Base-by-base conservation (phyloP, 2,888 invertebrate genomes). In the Venusia cambrica region DNA sequence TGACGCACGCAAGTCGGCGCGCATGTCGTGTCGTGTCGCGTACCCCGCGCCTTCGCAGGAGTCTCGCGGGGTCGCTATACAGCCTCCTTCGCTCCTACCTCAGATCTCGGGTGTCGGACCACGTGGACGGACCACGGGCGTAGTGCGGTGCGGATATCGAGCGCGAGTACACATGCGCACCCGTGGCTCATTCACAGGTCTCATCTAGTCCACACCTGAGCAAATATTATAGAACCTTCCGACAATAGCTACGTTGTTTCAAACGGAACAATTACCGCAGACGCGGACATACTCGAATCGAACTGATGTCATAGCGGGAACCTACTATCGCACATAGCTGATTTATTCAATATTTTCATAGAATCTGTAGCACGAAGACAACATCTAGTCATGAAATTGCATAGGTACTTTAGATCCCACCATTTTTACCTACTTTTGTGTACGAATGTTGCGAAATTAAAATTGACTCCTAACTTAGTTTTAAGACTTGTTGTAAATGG, bases 131-230 rank as follows among this genome's bases (percentile, higher is more conserved):
- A 26, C 30, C 37, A 80, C 81, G 78, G 78, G 77, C 72, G 64
- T 55, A 56, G 59, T 50, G 62, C 62, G 59, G 76, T 76, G 78
- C 76, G 73, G 69, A 64, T 83, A 84, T 84, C 78, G 84, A 84
- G 64, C 81, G 75, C 70, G 72, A 54, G 71, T 78, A 73, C 74
- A 79, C 84, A 80, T 84, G 84, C 85, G 85, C 84, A 79, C 46
- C 29, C 28, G 26, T 34, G 40, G 48, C 55, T 64, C 59, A 68
- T 77, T 77, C 83, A 56, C 59, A 58, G 54, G 57, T 58, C 63
- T 60, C 59, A 58, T 57, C 58, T 56, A 58, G 57, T 57, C 56
- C 65, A 67, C 84, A 85, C 84, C 85, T 85, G 83, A 75, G 68
- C 80, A 81, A 84, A 85, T 83, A 84, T 78, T 81, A 73, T 79